Evolutionary conservation across 2,113 vertebrate species (phyloP), one percentile per base, ranked within the genome.

Genomic region (Ochotona princeps): DNA sequence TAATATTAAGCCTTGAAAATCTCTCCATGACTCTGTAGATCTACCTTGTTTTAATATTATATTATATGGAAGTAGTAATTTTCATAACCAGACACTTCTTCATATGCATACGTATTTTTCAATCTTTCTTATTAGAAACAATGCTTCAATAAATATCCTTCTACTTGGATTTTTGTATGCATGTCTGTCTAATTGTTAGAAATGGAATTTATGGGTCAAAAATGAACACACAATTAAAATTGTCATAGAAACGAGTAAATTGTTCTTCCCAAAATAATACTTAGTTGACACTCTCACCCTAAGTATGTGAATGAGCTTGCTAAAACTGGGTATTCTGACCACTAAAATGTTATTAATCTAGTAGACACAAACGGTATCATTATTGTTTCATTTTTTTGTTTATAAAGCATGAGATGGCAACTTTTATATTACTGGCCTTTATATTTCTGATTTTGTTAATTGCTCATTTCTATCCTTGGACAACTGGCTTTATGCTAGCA

Each of bases 51-150:
- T 85, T 73, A 80, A 63, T 44, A 78, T 8, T 60, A 30, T 47
- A 67, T 72, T 79, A 11, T 66, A 72, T 26, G 89, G 25, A 91
- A 38, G 57, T 74, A 83, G 54, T 30, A 9, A 67, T 86, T 92
- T 66, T 79, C 25, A 14, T 87, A 90, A 78, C 35, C 76, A 90
- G 38, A 38, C 47, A 87, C 25, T 26, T 82, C 72, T 51, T 61
- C 66, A 51, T 70, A 67, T 18, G 67, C 8, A 74, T 75, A 69
- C 11, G 76, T 35, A 49, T 35, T 86, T 87, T 65, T 25, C 23
- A 69, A 26, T 30, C 89, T 91, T 93, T 83, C 18, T 78, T 90
- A 51, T 87, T 81, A 84, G 13, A 89, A 93, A 87, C 44, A 92
- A 88, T 78, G 60, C 32, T 90, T 21, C 28, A 83, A 67, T 87